Percentiles rank a stretch among this genome's conserved stretches.
Conservation (phyloP, 1,140 invertebrate species). For the Zaprionus kolodkinae region DNA sequence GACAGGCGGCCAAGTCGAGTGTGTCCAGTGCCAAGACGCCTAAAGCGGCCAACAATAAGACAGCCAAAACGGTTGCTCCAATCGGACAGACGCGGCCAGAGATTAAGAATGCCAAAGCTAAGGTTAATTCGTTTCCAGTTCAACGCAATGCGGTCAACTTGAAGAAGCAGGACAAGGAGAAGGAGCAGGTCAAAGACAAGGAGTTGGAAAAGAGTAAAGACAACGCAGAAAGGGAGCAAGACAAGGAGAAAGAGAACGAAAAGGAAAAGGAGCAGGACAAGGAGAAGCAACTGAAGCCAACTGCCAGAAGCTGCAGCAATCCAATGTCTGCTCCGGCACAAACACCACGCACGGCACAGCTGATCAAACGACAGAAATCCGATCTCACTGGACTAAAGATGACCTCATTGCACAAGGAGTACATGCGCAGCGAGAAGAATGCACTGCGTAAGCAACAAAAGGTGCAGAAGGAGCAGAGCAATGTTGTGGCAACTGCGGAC, state of each 20-base stretch:
- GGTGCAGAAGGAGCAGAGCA: constrained; percentile 57
- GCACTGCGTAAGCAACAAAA: constrained; percentile 69
- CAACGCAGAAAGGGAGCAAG: background rate
- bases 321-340: background rate
- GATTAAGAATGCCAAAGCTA: constrained; percentile 83
- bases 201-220: constrained; percentile 20
- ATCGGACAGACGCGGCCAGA: constrained; percentile 52
- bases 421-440: constrained; percentile 82
- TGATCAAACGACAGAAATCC: constrained; percentile 86
- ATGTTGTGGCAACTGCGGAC: background rate
- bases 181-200: constrained; percentile 13
- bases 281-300: constrained; percentile 7
- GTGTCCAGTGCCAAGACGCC: constrained; percentile 17
- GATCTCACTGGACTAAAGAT: constrained; percentile 87
- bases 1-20: constrained; percentile 29
- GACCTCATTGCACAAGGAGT: constrained; percentile 83
- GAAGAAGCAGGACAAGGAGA: constrained; percentile 46
- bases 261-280: constrained; percentile 16
- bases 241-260: constrained; percentile 12
- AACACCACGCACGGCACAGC: constrained; percentile 41
- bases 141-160: constrained; percentile 31
- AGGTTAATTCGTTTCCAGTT: constrained; percentile 77
- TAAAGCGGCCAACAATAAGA: constrained; percentile 47
- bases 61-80: constrained; percentile 53
- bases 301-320: constrained; percentile 39